phyloP scores from a whole-genome alignment of 2,797 vertebrate genomes.

The Gallinago stenura region DNA sequence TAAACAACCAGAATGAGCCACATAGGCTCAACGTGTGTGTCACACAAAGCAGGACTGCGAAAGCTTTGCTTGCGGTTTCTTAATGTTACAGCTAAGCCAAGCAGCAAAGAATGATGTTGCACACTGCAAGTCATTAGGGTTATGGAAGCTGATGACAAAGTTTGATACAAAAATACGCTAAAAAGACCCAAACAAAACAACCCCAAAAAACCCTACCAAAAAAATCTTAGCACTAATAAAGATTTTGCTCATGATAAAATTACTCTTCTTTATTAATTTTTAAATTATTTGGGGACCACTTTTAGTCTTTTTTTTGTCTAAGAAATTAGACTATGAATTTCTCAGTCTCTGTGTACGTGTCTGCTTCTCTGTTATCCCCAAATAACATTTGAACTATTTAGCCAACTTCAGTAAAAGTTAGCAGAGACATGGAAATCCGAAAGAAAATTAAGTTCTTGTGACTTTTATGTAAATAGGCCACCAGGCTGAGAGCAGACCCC shows the following conservation, averaged over 20 bases:
- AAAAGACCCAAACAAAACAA: background rate
- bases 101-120: background rate
- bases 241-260: background rate
- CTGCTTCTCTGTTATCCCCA: background rate
- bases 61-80: background rate
- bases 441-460: background rate
- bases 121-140: background rate
- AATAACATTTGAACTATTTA: background rate
- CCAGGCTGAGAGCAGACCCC: background rate
- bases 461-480: background rate
- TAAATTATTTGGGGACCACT: background rate
- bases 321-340: background rate
- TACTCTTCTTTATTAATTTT: background rate
- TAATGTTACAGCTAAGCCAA: background rate
- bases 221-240: background rate
- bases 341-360: background rate
- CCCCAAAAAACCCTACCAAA: no score
- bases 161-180: background rate
- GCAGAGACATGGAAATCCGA: background rate
- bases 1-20: background rate
- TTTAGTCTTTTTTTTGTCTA: background rate
- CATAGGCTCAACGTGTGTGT: no score
- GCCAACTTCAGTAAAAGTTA: background rate
- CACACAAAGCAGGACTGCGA: background rate
- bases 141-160: background rate